These are phyloP conservation scores for zebrafish (Danio rerio) DNA, from an alignment of 2,113 vertebrate species.

Conservation along the genomic window DNA sequence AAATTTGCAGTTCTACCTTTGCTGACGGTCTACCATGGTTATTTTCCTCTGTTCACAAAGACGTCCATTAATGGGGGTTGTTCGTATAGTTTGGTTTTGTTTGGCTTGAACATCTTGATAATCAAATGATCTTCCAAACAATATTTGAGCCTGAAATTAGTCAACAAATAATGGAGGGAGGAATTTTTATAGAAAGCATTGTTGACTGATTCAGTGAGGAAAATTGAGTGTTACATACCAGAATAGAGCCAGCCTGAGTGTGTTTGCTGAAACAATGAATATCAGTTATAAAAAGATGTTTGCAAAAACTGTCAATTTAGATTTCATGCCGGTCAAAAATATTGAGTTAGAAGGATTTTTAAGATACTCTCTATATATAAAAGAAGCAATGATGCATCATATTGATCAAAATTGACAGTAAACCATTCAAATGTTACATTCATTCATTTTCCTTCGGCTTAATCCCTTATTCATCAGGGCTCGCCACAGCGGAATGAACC, in stretches of 20 bases:
- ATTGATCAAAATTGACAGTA: neutral
- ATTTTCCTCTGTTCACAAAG: neutral
- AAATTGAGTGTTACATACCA: neutral
- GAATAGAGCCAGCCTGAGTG: too few relatives aligned
- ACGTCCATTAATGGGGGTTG: neutral
- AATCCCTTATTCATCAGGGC: too few relatives aligned
- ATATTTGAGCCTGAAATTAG: neutral
- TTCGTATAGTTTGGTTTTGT: neutral
- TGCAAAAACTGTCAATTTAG: neutral
- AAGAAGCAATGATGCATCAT: neutral
- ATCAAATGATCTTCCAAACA: neutral
- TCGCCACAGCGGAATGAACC: too few relatives aligned
- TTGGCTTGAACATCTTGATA: too few relatives aligned
- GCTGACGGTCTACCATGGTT: neutral
- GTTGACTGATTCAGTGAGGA: neutral
- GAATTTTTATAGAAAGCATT: neutral
- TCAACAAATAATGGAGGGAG: neutral
- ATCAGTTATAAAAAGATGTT: too few relatives aligned
- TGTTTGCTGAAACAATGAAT: too few relatives aligned
- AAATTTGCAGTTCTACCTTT: neutral
- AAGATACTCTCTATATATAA: too few relatives aligned
- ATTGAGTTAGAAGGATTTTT: neutral
- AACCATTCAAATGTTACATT: too few relatives aligned
- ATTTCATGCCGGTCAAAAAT: neutral
- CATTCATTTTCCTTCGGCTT: too few relatives aligned